A percentile compares a stretch with the other conserved stretches of the same genome.
These are phyloP conservation scores for Amphimallon solstitiale DNA, from an alignment of 2,888 invertebrate species.

Conservation along the genomic window DNA sequence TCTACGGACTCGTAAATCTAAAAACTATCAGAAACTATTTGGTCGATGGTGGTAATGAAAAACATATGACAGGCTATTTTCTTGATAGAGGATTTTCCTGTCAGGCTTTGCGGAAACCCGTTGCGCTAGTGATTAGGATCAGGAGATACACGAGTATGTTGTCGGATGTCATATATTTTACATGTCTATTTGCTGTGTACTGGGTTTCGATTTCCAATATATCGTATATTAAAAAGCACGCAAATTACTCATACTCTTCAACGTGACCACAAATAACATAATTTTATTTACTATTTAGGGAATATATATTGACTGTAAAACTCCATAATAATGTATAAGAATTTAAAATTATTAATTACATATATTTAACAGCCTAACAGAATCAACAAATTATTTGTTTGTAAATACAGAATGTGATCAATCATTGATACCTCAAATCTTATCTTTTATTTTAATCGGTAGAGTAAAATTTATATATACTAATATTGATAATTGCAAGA, in stretches of 20 bases:
- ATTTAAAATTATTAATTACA: too few species aligned
- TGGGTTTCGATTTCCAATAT: background rate
- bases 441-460: too few species aligned
- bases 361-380: too few species aligned
- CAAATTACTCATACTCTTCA: background rate
- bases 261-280: too few species aligned
- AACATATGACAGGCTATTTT: constrained; percentile 26
- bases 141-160: background rate
- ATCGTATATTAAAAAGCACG: background rate
- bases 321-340: too few species aligned
- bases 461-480: too few species aligned
- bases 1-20: constrained; percentile 16
- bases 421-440: too few species aligned
- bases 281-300: too few species aligned
- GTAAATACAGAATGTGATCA: too few species aligned
- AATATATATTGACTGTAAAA: too few species aligned
- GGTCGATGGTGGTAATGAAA: constrained; percentile 7
- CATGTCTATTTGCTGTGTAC: background rate
- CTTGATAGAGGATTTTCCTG: constrained; percentile 23
- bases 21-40: constrained; percentile 12
- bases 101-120: constrained; percentile 1
- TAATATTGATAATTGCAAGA: too few species aligned
- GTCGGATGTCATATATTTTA: background rate
- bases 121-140: constrained; percentile 14
- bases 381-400: too few species aligned